Evolutionary conservation across 2,797 vertebrate genomes (phyloP).

Genomic region (Melanotaenia pygmaea): DNA sequence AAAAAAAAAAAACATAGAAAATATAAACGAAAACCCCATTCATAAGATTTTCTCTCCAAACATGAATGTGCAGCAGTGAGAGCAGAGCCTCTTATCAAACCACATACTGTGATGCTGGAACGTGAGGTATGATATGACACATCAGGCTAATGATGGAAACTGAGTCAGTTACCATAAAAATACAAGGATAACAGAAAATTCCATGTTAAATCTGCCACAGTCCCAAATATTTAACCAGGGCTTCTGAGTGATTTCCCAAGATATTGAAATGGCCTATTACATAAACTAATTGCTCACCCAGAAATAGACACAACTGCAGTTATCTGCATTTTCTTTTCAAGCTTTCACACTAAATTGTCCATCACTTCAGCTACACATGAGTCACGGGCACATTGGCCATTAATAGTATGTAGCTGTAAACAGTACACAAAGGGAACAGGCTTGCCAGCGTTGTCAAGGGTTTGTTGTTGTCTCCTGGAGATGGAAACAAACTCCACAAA

Average conservation of each 20-base stretch:
- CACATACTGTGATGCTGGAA: not conserved
- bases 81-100: not conserved
- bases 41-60: not conserved
- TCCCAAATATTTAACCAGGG: constrained; percentile 73
- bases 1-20: constrained; percentile 15
- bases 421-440: constrained; percentile 56
- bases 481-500: constrained; percentile 68
- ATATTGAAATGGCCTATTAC: constrained; percentile 77
- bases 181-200: constrained; percentile 33
- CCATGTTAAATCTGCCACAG: constrained; percentile 52
- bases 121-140: not conserved
- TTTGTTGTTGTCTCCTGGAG: constrained; percentile 66
- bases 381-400: constrained; percentile 20
- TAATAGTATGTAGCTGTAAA: constrained; percentile 33
- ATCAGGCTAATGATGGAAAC: constrained; percentile 14
- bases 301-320: constrained; percentile 73
- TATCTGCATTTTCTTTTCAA: constrained; percentile 54
- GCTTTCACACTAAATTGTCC: constrained; percentile 54
- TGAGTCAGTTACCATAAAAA: constrained; percentile 32
- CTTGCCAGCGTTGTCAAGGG: constrained; percentile 55
- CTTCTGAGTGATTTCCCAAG: constrained; percentile 81
- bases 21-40: constrained; percentile 6
- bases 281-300: constrained; percentile 81
- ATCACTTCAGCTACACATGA: constrained; percentile 13
- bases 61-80: constrained; percentile 6